phyloP scores from a whole-genome alignment of 2,113 vertebrate genomes.

The Thoracochromis brauschi region DNA sequence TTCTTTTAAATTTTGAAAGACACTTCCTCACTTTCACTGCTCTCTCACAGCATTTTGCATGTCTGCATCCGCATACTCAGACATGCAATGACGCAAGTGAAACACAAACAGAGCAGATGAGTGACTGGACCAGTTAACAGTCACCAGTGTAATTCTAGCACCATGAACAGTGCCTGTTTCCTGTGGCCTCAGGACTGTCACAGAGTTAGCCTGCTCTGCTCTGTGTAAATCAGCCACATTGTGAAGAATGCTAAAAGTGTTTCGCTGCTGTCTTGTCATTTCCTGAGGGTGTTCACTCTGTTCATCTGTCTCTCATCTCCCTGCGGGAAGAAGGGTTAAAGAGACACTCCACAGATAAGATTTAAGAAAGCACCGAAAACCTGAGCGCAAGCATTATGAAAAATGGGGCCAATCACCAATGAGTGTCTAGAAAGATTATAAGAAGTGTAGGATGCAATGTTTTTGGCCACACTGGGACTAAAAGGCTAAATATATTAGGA shows the following conservation, averaged over 20 bases:
- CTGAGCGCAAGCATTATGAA: background rate
- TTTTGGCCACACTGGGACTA: background rate
- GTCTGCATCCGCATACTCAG: background rate
- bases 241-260: constrained; percentile 19
- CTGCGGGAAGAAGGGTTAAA: background rate
- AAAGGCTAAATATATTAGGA: background rate
- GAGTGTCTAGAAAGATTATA: background rate
- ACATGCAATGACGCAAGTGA: background rate
- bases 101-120: background rate
- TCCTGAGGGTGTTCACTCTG: background rate
- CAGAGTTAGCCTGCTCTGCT: background rate
- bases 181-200: background rate
- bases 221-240: constrained; percentile 7
- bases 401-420: background rate
- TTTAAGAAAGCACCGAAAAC: background rate
- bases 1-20: background rate
- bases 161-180: background rate
- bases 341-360: background rate
- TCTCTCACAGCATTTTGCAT: background rate
- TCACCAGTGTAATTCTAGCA: background rate
- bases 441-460: background rate
- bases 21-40: background rate
- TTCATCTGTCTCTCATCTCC: background rate
- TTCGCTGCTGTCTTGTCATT: background rate
- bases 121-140: background rate